phyloP scores from a whole-genome alignment of 2,888 invertebrate species.

The Tachystola acroxantha region DNA sequence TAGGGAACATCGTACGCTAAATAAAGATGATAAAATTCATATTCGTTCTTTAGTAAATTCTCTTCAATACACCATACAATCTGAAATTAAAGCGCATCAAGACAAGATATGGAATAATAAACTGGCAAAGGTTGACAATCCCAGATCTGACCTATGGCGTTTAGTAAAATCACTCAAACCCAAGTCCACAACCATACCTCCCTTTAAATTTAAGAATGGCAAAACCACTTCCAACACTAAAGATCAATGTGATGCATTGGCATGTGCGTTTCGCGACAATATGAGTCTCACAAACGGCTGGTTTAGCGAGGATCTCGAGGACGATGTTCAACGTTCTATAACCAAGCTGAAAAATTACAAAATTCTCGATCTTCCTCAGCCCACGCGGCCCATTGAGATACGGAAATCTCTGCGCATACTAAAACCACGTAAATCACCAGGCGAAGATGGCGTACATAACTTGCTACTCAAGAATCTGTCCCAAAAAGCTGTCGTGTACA shows the following conservation, averaged over 20 bases:
- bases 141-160: slow-evolving; percentile 8
- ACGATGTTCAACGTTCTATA: slow-evolving; percentile 1
- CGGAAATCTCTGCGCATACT: slow-evolving; percentile 1
- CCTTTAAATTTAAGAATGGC: slow-evolving; percentile 1
- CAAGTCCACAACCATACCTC: slow-evolving; percentile 1
- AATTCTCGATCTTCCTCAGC: neutral
- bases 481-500: slow-evolving; percentile 3
- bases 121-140: slow-evolving; percentile 8
- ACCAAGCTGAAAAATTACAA: neutral
- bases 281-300: slow-evolving; percentile 7
- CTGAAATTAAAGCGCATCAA: neutral
- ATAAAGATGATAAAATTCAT: neutral
- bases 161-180: slow-evolving; percentile 4
- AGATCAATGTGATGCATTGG: slow-evolving; percentile 7
- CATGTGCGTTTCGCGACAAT: slow-evolving; percentile 4
- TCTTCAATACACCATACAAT: slow-evolving; percentile 2
- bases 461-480: slow-evolving; percentile 5
- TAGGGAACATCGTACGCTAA: neutral
- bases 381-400: slow-evolving; percentile 3
- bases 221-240: neutral
- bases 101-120: slow-evolving; percentile 6
- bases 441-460: slow-evolving; percentile 5
- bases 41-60: slow-evolving; percentile 2
- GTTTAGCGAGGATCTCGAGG: neutral
- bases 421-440: slow-evolving; percentile 7